Base-by-base conservation (phyloP, 2,888 invertebrate genomes). In the Exocentrus adspersus region DNA sequence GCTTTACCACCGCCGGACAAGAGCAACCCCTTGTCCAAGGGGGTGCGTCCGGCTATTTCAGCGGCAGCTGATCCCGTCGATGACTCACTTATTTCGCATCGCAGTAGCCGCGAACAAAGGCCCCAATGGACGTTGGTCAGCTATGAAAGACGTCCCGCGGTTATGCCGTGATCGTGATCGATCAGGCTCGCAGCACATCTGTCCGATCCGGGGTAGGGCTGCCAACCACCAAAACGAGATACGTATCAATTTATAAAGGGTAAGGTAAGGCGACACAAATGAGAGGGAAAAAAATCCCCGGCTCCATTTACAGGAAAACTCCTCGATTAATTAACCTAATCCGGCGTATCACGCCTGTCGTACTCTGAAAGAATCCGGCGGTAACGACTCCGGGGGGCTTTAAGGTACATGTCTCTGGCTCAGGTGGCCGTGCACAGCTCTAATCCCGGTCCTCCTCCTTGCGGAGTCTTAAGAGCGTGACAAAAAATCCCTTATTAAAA, bases 401-500 rank as follows among this genome's bases (percentile, higher is more conserved):
- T 68, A 65, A 67, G 60, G 57, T 64, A 72, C 70, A 71, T 79
- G 79, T 77, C 78, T 75, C 74, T 69, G 79, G 72, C 79, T 76
- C 80, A 80, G 80, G 80, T 80, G 80, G 75, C 72, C 64, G 69
- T 73, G 72, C 71, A 69, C 64, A 72, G 68, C 68, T 68, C 61
- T 75, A 80, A 80, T 80, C 80, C 73, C n/a, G n/a, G 67, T 72
- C 71, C 72, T 70, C 72, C 72, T 75, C 75, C 76, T 73, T 71
- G 72, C 67, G 68, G 72, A 72, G 73, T 72, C 77, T 75, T 77
- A 77, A 76, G 77, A 75, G 78, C 72, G 75, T 77, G 80, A 80
- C 79, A 80, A 79, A 80, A 80, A 80, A 79, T 79, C 79, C 78
- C 78, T 78, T 79, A 79, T 80, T 80, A 79, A 80, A 80, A 79